Base-by-base conservation (phyloP, 2,113 vertebrate genomes). In the Calcarius ornatus region DNA sequence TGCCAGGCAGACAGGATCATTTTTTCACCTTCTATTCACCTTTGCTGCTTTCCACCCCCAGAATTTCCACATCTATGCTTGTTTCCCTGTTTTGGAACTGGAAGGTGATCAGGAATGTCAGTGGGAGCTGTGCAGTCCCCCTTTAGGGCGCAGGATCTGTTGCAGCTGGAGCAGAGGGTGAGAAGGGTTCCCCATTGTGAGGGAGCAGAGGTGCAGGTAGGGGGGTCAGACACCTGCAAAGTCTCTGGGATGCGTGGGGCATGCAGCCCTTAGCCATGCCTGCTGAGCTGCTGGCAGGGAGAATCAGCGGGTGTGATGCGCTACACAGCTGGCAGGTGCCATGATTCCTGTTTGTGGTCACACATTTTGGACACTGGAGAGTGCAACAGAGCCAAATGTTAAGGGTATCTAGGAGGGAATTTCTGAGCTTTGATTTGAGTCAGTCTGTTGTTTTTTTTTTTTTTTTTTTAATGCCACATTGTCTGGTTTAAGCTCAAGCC, bases 201-300 rank as follows among this genome's bases (percentile, higher is more conserved):
- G 28, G 48, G 27, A 60, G 31, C 23, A 77, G 78, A 78, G 8
- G 23, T 20, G 50, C 12, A n/a, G 25, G 16, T 43, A 27, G 20
- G 14, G 14, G 28, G 22, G 22, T 1, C 2, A 37, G 38, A 22
- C 20, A 20, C 35, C 21, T 42, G 25, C 2, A 4, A 43, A 30
- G 35, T 50, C 27, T 54, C 61, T 43, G 22, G 10, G 12, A 8
- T 15, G 9, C 0, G 0, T 16, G 37, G 30, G 25, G 3, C 1
- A 1, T 13, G 35, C 3, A 40, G n/a, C 21, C 45, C 54, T 64
- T 3, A 2, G 23, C 16, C 45, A 48, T 35, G 8, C 33, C 31
- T 0, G 0, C 54, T 53, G 63, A 57, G 17, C 15, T 65, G 56
- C 15, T 40, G 51, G 15, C 24, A 14, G 42, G 22, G 19, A 25